phyloP scores from a whole-genome alignment of 2,113 vertebrate species.

The Scopus umbretta region DNA sequence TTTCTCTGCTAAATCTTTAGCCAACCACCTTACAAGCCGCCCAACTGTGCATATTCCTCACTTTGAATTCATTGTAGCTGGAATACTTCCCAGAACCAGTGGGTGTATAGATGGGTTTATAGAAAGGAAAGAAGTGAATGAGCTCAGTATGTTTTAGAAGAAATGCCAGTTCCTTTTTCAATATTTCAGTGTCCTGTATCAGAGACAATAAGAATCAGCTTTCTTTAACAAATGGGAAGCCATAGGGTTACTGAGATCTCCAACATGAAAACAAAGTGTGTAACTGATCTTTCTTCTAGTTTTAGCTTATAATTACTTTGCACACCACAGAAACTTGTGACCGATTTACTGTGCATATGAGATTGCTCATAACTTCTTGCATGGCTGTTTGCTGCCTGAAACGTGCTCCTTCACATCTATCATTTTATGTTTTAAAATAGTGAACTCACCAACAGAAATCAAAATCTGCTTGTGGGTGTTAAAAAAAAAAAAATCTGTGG shows the following conservation, averaged over 20 bases:
- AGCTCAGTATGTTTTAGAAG: constrained; percentile 14
- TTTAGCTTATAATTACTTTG: neutral
- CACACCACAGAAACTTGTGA: neutral
- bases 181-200: neutral
- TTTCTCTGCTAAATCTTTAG: constrained; percentile 4
- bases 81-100: constrained; percentile 60
- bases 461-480: neutral
- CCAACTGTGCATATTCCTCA: constrained; percentile 18
- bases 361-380: neutral
- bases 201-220: neutral
- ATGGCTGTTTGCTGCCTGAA: neutral
- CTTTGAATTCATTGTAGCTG: constrained; percentile 28
- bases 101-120: constrained; percentile 35
- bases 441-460: neutral
- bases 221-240: constrained; percentile 1
- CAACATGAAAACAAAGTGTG: neutral
- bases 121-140: constrained; percentile 29
- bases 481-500: neutral
- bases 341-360: neutral
- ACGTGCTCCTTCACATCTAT: neutral
- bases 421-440: neutral
- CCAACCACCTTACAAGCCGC: constrained; percentile 7
- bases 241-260: neutral
- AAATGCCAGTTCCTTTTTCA: neutral
- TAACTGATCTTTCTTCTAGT: neutral